These are phyloP conservation scores for Hesperia comma DNA, from an alignment of 2,888 invertebrate species.

Conservation along the genomic window DNA sequence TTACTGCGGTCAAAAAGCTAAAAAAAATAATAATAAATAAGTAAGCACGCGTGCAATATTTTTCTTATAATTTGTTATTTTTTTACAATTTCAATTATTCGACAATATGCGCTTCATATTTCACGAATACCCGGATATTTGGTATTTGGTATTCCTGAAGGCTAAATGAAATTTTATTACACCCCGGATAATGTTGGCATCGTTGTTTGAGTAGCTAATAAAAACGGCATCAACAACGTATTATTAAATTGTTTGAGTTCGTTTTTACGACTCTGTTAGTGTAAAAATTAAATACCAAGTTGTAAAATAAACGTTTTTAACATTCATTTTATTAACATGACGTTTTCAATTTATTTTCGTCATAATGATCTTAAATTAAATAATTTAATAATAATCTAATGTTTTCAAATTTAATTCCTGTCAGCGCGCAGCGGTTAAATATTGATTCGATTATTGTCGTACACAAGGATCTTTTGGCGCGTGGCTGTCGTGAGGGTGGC, in stretches of 20 bases:
- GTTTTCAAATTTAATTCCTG: no score
- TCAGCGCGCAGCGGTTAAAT: no score
- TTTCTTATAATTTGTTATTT: background rate
- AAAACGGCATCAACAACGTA: background rate
- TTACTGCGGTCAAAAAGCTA: no score
- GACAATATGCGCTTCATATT: background rate
- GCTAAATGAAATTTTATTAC: slow-evolving; percentile 11
- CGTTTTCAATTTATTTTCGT: background rate
- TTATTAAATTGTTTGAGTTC: slow-evolving; percentile 15
- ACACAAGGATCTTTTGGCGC: no score
- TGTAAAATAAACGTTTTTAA: background rate
- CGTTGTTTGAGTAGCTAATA: slow-evolving; percentile 6
- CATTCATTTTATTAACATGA: slow-evolving; percentile 4
- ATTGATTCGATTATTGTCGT: no score
- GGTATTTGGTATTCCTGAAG: slow-evolving; percentile 15
- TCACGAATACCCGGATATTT: slow-evolving; percentile 9
- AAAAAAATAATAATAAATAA: no score
- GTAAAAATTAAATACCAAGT: slow-evolving; percentile 1
- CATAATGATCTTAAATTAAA: background rate
- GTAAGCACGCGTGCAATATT: no score
- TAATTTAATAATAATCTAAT: no score
- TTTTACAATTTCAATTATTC: background rate
- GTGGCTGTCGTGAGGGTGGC: no score
- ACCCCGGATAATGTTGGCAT: slow-evolving; percentile 8
- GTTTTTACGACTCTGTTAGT: slow-evolving; percentile 11